phyloP scores from a whole-genome alignment of 1,140 invertebrate species.

The Pachyrhynchus sulphureomaculatus region DNA sequence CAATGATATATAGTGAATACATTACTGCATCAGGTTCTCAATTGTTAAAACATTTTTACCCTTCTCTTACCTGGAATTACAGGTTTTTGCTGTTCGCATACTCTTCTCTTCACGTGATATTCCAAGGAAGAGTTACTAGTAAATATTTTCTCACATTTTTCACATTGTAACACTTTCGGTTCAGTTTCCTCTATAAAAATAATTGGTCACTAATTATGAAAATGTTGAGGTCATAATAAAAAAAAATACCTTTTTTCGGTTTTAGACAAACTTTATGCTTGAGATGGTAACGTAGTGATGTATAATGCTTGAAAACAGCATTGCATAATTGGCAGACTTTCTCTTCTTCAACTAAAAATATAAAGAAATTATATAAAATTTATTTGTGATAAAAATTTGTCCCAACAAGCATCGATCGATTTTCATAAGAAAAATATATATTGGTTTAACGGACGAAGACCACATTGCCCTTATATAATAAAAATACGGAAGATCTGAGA shows the following conservation, averaged over 20 bases:
- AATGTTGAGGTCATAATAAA: not conserved
- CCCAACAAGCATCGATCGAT: too few species aligned
- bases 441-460: too few species aligned
- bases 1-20: too few species aligned
- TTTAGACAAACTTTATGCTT: conserved; percentile 21
- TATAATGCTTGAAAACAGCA: conserved; percentile 15
- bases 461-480: too few species aligned
- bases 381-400: too few species aligned
- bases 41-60: too few species aligned
- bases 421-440: too few species aligned
- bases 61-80: conserved; percentile 9
- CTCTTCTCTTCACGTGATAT: conserved; percentile 26
- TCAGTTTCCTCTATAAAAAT: conserved; percentile 21
- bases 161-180: conserved; percentile 20
- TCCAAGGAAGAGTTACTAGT: conserved; percentile 27
- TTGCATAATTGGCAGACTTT: conserved; percentile 11
- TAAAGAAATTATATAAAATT: too few species aligned
- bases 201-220: not conserved
- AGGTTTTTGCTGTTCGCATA: conserved; percentile 19
- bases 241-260: conserved; percentile 14
- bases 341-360: conserved; percentile 18
- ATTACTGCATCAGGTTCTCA: too few species aligned
- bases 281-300: conserved; percentile 24
- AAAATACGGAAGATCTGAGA: too few species aligned
- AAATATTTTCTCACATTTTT: conserved; percentile 28